phyloP scores from a whole-genome alignment of 2,888 invertebrate genomes.

The Melitaea athalia region DNA sequence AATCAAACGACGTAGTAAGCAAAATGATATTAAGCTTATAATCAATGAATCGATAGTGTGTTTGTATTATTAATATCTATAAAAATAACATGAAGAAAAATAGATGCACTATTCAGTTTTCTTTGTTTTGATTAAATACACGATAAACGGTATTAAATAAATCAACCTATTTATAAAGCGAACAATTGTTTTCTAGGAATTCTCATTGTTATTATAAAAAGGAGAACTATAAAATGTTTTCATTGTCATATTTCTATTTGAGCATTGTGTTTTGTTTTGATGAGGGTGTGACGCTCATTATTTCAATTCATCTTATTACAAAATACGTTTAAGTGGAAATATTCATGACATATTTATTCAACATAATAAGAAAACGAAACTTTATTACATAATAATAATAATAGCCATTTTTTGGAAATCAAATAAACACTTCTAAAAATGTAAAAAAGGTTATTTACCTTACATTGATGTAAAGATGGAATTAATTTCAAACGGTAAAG shows the following conservation, averaged over 20 bases:
- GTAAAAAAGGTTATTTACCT: not conserved
- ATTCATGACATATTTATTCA: slow-evolving; percentile 43
- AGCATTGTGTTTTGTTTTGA: slow-evolving; percentile 46
- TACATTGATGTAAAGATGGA: not conserved
- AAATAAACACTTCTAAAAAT: not conserved
- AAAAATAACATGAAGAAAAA: not conserved
- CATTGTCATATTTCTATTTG: slow-evolving; percentile 56
- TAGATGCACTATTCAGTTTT: not conserved
- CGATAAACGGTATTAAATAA: slow-evolving; percentile 2
- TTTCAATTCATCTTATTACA: slow-evolving; percentile 36
- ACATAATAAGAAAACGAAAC: not conserved
- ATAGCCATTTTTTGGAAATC: no score
- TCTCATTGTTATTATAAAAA: slow-evolving; percentile 29
- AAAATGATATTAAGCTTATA: no score
- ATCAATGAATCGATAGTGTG: no score
- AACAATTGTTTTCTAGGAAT: slow-evolving; percentile 41
- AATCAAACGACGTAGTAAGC: no score
- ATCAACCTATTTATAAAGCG: slow-evolving; percentile 16
- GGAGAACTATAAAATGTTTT: slow-evolving; percentile 52
- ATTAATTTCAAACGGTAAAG: not conserved
- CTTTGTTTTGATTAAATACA: slow-evolving; percentile 12
- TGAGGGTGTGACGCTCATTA: slow-evolving; percentile 43
- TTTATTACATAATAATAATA: not conserved
- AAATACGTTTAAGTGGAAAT: slow-evolving; percentile 16
- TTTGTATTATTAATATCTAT: no score